Percentiles rank a stretch among this genome's conserved stretches.
Conservation (phyloP, 2,113 vertebrate species). For the Salvelinus sp. region DNA sequence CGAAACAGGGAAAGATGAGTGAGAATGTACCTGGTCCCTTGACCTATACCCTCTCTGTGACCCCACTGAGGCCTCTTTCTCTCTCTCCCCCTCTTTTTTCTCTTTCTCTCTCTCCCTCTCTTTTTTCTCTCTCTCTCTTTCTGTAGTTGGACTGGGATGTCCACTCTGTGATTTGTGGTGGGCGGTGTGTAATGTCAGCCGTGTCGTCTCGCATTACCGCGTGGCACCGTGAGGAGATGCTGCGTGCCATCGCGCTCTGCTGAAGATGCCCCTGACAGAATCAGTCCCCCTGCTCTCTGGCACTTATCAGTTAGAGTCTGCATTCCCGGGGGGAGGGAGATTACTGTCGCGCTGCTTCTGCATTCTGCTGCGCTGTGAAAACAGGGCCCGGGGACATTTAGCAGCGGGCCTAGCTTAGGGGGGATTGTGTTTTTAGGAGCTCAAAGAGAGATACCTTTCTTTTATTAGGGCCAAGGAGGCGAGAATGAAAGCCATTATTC, state of each 20-base stretch:
- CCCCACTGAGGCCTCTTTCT: neutral
- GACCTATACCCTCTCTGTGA: neutral
- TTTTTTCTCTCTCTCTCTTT: neutral
- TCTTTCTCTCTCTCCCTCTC: neutral
- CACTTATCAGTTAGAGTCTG: slow-evolving; percentile 85
- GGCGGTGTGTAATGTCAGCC: slow-evolving; percentile 88
- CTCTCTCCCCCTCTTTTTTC: neutral
- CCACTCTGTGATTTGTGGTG: slow-evolving; percentile 72
- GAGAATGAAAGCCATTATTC: neutral
- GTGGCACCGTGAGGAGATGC: slow-evolving; percentile 76
- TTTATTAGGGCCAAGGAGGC: slow-evolving; percentile 13
- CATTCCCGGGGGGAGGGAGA: slow-evolving; percentile 76
- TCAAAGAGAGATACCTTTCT: neutral
- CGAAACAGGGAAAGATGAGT: no score
- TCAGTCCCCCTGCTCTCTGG: slow-evolving; percentile 55
- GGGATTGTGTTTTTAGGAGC: slow-evolving; percentile 5
- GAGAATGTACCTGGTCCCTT: no score
- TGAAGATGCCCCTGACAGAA: slow-evolving; percentile 83
- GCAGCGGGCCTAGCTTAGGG: neutral
- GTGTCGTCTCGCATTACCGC: slow-evolving; percentile 83
- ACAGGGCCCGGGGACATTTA: slow-evolving; percentile 66
- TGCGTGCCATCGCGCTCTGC: slow-evolving; percentile 71
- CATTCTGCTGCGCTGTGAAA: slow-evolving; percentile 80
- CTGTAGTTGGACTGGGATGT: slow-evolving; percentile 64
- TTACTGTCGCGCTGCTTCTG: slow-evolving; percentile 76